Evolutionary conservation across 1,140 invertebrate species (phyloP), one percentile per base, ranked within the genome.

Genomic region (Aphidius ervi): DNA sequence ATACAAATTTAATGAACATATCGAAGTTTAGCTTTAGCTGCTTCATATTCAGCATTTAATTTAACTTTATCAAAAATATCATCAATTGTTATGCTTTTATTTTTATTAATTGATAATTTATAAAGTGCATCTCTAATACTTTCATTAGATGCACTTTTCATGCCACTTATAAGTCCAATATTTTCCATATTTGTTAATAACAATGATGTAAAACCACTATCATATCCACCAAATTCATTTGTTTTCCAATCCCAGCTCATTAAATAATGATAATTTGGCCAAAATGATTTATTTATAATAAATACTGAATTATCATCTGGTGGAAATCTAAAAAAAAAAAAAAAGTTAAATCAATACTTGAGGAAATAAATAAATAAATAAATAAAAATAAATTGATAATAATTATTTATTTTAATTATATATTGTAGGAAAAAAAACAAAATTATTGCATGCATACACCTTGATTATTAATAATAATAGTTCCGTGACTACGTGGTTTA

Each of bases 211-310:
- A 79, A 86, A 1, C 88, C 89, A 0, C 68, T 72, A 9, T 84
- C 83, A 67, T 93, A 93, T 41, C 82, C 82, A 1, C 90, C 90
- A 58, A 84, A 92, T 77, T 93, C 91, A 7, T 86, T 86, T 10
- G 82, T 86, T 68, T 89, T 88, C 73, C 89, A 92, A 63, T 93
- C 90, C 78, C 85, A 86, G 0, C 89, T 87, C 4, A 89, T 68
- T 3, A 90, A 66, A 63, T 93, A 92, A 66, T 93, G 90, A 64
- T 91, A 93, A 56, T 88, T 85, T 0, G 85, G 82, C 91, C 90
- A 92, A 65, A 87, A 86, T 2, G 83, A 87, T 68, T 88, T 89
- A 1, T 81, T 85, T 0, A 92, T 65, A 42, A 92, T 72, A 66
- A 92, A 92, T 5, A 91, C 84, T 40, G 85, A 75, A 66, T 89